These are phyloP conservation scores for Molossus molossus DNA, from an alignment of 2,797 vertebrate genomes.

Conservation along the genomic window DNA sequence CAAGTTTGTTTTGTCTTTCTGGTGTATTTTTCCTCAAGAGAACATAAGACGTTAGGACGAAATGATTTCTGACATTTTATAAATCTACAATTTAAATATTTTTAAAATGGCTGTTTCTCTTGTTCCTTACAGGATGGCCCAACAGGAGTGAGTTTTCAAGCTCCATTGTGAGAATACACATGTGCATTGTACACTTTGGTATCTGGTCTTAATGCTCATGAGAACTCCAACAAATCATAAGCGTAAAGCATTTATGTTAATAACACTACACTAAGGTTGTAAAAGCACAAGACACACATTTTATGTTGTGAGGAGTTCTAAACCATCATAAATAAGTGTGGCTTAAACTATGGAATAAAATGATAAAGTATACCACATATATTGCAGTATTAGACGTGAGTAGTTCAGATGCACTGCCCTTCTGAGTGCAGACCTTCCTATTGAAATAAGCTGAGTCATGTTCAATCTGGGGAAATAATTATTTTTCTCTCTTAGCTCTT, in stretches of 20 bases:
- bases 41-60: background rate
- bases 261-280: background rate
- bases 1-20: background rate
- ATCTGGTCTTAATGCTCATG: background rate
- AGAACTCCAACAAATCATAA: background rate
- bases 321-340: background rate
- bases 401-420: background rate
- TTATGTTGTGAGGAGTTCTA: background rate
- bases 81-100: background rate
- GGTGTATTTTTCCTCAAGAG: background rate
- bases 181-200: background rate
- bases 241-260: background rate
- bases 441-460: background rate
- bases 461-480: background rate
- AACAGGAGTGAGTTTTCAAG: background rate
- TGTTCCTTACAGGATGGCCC: background rate
- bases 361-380: background rate
- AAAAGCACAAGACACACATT: slow-evolving; percentile 1
- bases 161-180: background rate
- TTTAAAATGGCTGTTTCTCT: background rate
- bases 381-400: background rate
- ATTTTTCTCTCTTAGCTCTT: background rate
- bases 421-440: background rate
- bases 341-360: slow-evolving; percentile 10
- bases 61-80: background rate